Percentiles rank a stretch among this genome's conserved stretches.
phyloP scores from a whole-genome alignment of 1,140 invertebrate species.

The Episyrphus balteatus region DNA sequence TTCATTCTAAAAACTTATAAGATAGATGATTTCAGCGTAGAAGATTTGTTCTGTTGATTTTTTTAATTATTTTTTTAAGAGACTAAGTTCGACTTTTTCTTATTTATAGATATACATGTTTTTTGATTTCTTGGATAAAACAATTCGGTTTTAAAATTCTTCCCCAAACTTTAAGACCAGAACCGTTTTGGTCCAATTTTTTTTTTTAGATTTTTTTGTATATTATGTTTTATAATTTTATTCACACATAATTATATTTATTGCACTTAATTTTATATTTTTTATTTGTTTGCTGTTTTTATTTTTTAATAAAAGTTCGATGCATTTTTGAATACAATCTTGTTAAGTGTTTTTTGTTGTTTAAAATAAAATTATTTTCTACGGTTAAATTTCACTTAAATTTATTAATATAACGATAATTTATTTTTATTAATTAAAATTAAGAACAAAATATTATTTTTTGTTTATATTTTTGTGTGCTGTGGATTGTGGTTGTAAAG shows the following conservation, averaged over 20 bases:
- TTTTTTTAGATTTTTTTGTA: not conserved
- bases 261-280: conserved; percentile 1
- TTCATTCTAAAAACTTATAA: too few relatives aligned
- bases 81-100: conserved; percentile 4
- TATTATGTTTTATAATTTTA: not conserved
- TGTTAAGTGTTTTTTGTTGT: conserved; percentile 4
- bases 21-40: too few relatives aligned
- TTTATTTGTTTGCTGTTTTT: conserved; percentile 6
- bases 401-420: conserved; percentile 5
- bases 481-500: not conserved
- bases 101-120: conserved; percentile 3
- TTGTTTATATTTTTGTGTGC: not conserved
- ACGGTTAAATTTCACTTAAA: conserved; percentile 1
- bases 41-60: too few relatives aligned
- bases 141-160: conserved; percentile 32
- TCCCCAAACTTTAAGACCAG: conserved; percentile 35
- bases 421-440: too few relatives aligned
- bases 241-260: conserved; percentile 10
- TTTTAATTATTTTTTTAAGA: too few relatives aligned
- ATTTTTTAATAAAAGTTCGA: not conserved
- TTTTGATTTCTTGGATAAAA: conserved; percentile 10
- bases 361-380: not conserved
- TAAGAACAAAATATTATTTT: not conserved
- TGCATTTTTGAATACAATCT: not conserved
- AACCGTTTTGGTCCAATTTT: conserved; percentile 15